Base-by-base conservation (phyloP, 1,140 invertebrate species). In the Metopolophium dirhodum region DNA sequence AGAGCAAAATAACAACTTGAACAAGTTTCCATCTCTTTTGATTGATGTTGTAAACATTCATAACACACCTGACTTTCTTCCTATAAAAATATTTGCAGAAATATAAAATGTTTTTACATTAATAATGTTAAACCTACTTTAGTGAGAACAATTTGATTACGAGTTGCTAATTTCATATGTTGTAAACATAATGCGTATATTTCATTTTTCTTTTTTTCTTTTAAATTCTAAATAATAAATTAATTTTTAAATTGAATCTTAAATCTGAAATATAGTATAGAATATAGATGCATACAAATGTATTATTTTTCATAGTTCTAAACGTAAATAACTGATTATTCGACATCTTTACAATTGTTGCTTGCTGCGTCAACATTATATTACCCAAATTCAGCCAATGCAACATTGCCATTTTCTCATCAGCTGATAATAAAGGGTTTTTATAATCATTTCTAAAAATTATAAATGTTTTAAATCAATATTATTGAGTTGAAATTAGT, bases 61-160 rank as follows among this genome's bases (percentile, higher is more conserved):
- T 92, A 92, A 85, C 91, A 92, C 23, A 92, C 91, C 7, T 85
- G 22, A 85, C 77, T 54, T 85, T 92, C 91, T 51, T 85, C 91
- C 91, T 92, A 30, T 23, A 92, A 30, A 86, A 86, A 30, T 45
- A 86, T 47, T 86, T n/a, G 30, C 41, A 86, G 9, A 45, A 30
- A 41, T 37, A 87, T 8, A 18, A n/a, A 49, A n/a, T 35, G 1
- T 49, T 1, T 89, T 37, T 57, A 57, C 9, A 37, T 61, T 90
- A 26, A n/a, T 45, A 90, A 41, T 22, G 14, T 57, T 6, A 87
- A 49, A 41, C 22, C 14, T 61, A 90, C 37, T 61, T 90, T 23
- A 30, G 88, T 61, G 7, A 90, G 51, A 45, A 41, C 61, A 41
- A 90, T 61, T 61, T 37, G 23, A 61, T 47, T 61, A 3, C 57